Evolutionary conservation across 2,888 invertebrate genomes (phyloP).

Genomic region (Coleophora flavipennella): DNA sequence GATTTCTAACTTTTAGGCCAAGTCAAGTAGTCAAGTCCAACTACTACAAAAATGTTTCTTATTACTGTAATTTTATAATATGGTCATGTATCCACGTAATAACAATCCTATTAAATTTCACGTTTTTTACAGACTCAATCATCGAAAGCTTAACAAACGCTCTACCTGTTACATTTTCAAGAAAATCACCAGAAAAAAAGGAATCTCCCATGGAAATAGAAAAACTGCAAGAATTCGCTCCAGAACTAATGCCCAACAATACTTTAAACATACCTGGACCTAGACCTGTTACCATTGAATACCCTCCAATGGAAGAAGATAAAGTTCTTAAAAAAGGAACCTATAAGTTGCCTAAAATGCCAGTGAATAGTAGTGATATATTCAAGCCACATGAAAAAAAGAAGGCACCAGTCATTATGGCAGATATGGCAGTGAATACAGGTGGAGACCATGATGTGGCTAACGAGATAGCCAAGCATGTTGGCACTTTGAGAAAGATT

Average conservation of each 20-base stretch:
- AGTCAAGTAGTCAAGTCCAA: no score
- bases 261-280: constrained; percentile 23
- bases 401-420: constrained; percentile 23
- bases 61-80: no score
- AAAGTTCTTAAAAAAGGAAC: constrained; percentile 10
- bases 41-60: no score
- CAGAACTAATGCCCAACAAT: constrained; percentile 44
- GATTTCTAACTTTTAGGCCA: no score
- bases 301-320: constrained; percentile 16
- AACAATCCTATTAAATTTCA: no score
- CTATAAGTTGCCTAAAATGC: constrained; percentile 59
- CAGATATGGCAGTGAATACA: constrained; percentile 47
- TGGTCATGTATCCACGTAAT: no score
- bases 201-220: constrained; percentile 45
- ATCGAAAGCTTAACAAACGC: constrained; percentile 53
- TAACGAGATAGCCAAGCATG: constrained; percentile 47
- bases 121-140: constrained; percentile 40
- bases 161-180: constrained; percentile 44
- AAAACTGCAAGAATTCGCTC: constrained; percentile 39
- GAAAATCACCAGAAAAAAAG: constrained; percentile 29
- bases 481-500: constrained; percentile 50
- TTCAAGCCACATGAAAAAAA: constrained; percentile 36
- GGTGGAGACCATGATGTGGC: constrained; percentile 48
- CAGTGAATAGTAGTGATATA: constrained; percentile 44
- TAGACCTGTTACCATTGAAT: constrained; percentile 2